Conservation (phyloP, 1,140 invertebrate species). For the Rhizoglyphus robini region DNA sequence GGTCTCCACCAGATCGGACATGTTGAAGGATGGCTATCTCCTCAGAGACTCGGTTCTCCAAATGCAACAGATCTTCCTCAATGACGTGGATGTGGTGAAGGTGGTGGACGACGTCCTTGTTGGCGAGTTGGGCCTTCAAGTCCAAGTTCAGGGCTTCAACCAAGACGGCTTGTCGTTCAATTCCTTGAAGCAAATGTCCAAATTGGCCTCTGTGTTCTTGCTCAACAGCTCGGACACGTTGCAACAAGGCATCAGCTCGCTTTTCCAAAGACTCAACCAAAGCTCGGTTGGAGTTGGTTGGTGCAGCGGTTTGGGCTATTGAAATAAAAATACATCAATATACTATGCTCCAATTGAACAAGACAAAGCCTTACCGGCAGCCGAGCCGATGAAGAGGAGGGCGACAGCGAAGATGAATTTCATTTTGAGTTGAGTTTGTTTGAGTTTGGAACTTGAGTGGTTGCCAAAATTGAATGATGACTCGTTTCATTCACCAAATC, state of each 20-base stretch:
- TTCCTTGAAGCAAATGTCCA: neutral
- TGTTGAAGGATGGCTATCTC: slow-evolving; percentile 1
- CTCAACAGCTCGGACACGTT: too few relatives aligned
- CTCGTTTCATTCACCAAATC: too few relatives aligned
- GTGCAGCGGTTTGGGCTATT: neutral
- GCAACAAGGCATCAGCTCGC: too few relatives aligned
- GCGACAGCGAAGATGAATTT: neutral
- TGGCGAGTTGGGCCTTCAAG: neutral
- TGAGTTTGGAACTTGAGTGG: too few relatives aligned
- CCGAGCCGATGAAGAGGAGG: neutral
- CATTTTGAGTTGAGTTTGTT: neutral
- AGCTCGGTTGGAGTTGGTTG: too few relatives aligned
- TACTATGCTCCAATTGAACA: neutral
- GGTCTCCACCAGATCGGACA: neutral
- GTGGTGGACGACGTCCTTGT: neutral
- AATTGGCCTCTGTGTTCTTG: neutral
- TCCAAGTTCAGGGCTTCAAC: slow-evolving; percentile 14
- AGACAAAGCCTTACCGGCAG: neutral
- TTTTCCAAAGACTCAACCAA: neutral
- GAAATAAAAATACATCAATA: neutral
- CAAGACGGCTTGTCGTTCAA: slow-evolving; percentile 9
- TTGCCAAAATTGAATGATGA: too few relatives aligned
- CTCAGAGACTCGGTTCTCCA: slow-evolving; percentile 11
- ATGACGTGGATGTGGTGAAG: slow-evolving; percentile 16
- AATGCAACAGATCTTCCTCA: slow-evolving; percentile 18